Percentiles rank a stretch among this genome's conserved stretches.
These are phyloP conservation scores for Vidua macroura DNA, from an alignment of 2,113 vertebrate species.

Conservation along the genomic window DNA sequence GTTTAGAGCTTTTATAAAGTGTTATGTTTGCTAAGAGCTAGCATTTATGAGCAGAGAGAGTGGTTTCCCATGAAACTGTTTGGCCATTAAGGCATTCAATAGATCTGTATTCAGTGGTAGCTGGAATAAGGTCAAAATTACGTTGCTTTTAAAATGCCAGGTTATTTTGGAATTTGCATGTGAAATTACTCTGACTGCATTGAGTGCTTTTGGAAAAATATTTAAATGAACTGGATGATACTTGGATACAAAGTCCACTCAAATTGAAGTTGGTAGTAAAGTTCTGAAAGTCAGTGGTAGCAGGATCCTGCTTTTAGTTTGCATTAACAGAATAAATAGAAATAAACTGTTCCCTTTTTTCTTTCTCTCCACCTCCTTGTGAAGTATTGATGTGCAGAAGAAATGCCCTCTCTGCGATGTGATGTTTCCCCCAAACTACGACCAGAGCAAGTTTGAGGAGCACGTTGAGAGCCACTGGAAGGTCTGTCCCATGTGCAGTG, in stretches of 20 bases:
- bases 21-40: slow-evolving; percentile 29
- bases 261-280: neutral
- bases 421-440: slow-evolving; percentile 96
- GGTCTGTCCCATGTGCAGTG: slow-evolving; percentile 96
- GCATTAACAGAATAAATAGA: neutral
- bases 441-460: slow-evolving; percentile 96
- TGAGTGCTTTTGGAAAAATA: neutral
- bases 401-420: slow-evolving; percentile 94
- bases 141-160: neutral
- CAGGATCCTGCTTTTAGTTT: neutral
- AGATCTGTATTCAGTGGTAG: slow-evolving; percentile 10
- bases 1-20: slow-evolving; percentile 54
- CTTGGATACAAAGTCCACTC: neutral
- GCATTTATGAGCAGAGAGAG: slow-evolving; percentile 45
- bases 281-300: accelerated
- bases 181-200: neutral
- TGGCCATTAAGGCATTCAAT: neutral
- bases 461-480: slow-evolving; percentile 99
- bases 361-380: neutral
- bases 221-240: neutral
- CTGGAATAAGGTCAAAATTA: slow-evolving; percentile 30
- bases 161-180: neutral
- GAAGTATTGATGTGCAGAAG: slow-evolving; percentile 90
- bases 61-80: slow-evolving; percentile 26
- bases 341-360: neutral